Conservation (phyloP, 2,797 vertebrate species). For the Chiloscyllium punctatum region DNA sequence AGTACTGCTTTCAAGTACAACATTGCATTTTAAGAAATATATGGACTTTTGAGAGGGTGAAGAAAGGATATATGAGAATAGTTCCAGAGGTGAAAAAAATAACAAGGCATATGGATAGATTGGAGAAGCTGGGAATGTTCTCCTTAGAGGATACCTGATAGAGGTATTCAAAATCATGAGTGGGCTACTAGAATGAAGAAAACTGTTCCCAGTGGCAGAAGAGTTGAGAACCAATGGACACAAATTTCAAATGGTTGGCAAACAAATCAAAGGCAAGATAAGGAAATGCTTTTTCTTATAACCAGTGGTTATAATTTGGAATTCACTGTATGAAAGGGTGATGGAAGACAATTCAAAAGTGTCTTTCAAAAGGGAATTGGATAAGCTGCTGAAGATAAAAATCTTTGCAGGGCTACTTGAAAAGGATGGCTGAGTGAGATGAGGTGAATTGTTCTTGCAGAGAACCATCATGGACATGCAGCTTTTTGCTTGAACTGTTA, state of each 20-base stretch:
- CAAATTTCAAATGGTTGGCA: no score
- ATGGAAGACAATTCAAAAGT: background rate
- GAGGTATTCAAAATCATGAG: background rate
- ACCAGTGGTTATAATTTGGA: no score
- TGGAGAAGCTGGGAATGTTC: background rate
- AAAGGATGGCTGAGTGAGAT: background rate
- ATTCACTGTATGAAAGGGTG: background rate
- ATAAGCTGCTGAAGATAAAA: background rate
- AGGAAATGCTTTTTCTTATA: background rate
- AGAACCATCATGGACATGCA: background rate
- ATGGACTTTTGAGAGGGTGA: background rate
- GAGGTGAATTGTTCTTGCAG: background rate
- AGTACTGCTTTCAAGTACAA: no score
- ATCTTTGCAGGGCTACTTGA: background rate
- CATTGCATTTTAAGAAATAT: background rate
- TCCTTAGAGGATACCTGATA: background rate
- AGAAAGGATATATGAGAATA: background rate
- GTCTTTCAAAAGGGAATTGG: background rate
- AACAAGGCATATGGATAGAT: background rate
- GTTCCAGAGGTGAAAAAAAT: background rate
- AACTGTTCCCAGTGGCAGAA: background rate
- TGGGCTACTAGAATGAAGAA: background rate
- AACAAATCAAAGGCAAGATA: background rate
- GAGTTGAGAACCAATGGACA: background rate
- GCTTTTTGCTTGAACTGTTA: background rate